A percentile compares a stretch with the other conserved stretches of the same genome.
These are phyloP conservation scores for Mesocricetus auratus DNA, from an alignment of 2,113 vertebrate species.

Conservation along the genomic window DNA sequence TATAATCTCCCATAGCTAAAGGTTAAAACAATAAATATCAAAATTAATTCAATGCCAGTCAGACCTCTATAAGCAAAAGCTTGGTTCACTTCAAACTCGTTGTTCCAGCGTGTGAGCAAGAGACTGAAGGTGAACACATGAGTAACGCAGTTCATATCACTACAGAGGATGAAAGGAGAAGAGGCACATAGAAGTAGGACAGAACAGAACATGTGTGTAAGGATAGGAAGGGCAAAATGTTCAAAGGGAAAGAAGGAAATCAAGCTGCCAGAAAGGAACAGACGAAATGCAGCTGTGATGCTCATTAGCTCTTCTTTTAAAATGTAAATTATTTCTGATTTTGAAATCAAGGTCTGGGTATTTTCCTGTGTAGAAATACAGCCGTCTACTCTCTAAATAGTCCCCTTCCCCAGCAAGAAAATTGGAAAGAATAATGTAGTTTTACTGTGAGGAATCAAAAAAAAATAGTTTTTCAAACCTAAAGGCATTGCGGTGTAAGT, in stretches of 20 bases:
- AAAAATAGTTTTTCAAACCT: constrained; percentile 53
- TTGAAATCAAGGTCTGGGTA: constrained; percentile 64
- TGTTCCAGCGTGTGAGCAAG: background rate
- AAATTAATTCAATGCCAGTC: constrained; percentile 19
- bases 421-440: constrained; percentile 38
- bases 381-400: constrained; percentile 26
- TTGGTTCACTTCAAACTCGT: background rate
- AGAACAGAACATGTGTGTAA: background rate
- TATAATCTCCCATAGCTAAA: background rate
- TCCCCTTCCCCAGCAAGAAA: constrained; percentile 46
- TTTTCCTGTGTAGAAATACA: constrained; percentile 62
- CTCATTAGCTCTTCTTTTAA: constrained; percentile 66
- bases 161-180: background rate
- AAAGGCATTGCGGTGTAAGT: constrained; percentile 69
- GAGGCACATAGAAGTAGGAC: background rate
- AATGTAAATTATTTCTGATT: constrained; percentile 77
- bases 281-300: constrained; percentile 61
- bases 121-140: background rate
- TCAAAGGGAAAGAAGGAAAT: constrained; percentile 48
- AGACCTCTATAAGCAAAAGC: background rate
- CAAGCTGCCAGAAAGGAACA: constrained; percentile 61
- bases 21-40: background rate
- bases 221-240: constrained; percentile 25
- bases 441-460: constrained; percentile 56
- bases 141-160: background rate